phyloP scores from a whole-genome alignment of 35 echinoderm and acorn worm species.

The Apostichopus japonicus region DNA sequence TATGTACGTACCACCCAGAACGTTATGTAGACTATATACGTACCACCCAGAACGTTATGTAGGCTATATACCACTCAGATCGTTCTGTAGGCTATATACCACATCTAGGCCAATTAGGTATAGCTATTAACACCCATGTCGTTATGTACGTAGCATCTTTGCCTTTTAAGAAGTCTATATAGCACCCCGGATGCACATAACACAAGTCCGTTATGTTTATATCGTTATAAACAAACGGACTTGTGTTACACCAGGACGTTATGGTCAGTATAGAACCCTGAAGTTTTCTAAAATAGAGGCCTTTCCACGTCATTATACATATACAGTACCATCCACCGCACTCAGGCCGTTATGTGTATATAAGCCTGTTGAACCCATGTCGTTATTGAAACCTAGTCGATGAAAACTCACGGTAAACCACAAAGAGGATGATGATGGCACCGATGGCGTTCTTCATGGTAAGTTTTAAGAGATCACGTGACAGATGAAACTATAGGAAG shows the following conservation, averaged over 20 bases:
- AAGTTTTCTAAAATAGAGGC: neutral
- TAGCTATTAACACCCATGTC: no score
- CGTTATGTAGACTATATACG: no score
- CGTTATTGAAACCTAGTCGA: no score
- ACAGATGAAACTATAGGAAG: neutral
- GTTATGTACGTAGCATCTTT: no score
- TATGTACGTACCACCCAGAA: no score
- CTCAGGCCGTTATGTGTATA: no score
- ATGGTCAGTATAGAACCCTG: neutral
- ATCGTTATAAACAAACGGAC: neutral
- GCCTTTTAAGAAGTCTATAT: neutral
- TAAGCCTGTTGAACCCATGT: no score
- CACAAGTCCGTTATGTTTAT: neutral
- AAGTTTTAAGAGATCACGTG: neutral
- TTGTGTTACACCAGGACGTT: neutral
- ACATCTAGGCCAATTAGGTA: no score
- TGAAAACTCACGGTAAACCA: constrained; percentile 3
- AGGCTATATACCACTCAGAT: no score
- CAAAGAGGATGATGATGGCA: constrained; percentile 16
- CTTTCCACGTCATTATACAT: neutral
- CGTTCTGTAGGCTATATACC: no score
- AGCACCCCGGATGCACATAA: neutral
- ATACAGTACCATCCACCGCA: neutral
- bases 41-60: no score
- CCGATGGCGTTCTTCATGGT: constrained; percentile 37